phyloP scores from a whole-genome alignment of 2,113 vertebrate genomes.

The Anser brachyrhynchus region DNA sequence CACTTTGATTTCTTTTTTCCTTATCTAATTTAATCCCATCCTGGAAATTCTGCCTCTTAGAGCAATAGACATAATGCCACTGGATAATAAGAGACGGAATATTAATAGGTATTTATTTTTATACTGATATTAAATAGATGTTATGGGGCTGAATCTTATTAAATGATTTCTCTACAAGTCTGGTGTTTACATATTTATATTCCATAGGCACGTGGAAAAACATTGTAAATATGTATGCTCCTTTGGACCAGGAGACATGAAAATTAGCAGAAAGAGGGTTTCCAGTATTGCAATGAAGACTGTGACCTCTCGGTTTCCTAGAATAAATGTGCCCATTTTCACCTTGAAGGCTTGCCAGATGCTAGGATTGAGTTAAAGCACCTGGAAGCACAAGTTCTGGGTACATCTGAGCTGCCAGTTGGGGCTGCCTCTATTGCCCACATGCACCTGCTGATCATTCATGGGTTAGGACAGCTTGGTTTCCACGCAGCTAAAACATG shows the following conservation, averaged over 20 bases:
- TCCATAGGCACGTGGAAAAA: not conserved
- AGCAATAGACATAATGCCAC: not conserved
- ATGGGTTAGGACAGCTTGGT: not conserved
- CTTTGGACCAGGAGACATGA: not conserved
- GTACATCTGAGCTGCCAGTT: not conserved
- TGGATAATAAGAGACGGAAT: not conserved
- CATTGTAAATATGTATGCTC: not conserved
- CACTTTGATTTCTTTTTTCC: not conserved
- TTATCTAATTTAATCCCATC: not conserved
- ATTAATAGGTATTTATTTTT: not conserved
- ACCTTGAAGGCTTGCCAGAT: not conserved
- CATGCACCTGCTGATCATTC: not conserved
- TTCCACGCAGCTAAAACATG: conserved; percentile 11
- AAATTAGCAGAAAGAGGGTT: not conserved
- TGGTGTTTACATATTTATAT: not conserved
- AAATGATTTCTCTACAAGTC: not conserved
- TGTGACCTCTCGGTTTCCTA: not conserved
- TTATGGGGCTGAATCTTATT: not conserved
- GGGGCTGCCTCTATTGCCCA: not conserved
- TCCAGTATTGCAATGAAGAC: not conserved
- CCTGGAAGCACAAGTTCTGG: not conserved
- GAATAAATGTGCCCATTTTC: not conserved
- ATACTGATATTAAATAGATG: not conserved
- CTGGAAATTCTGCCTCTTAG: not conserved
- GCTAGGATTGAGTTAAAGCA: not conserved